Conservation (phyloP, 2,888 invertebrate genomes). For the Molorchus minor region DNA sequence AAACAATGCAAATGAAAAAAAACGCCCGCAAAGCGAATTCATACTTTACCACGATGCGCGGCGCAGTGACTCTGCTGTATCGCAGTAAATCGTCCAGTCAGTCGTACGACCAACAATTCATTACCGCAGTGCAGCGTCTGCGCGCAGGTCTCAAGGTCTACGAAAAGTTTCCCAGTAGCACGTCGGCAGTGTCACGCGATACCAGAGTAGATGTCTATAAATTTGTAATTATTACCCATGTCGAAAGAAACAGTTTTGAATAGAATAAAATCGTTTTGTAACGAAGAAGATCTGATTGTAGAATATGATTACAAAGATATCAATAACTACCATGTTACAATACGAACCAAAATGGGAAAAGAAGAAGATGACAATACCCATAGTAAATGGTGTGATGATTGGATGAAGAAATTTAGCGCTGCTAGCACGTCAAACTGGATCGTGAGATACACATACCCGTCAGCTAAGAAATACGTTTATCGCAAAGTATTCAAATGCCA, state of each 20-base stretch:
- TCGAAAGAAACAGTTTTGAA: neutral
- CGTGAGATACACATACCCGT: conserved; percentile 9
- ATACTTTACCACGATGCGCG: too few species aligned
- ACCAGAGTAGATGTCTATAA: neutral
- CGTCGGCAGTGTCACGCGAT: neutral
- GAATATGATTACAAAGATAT: conserved; percentile 1
- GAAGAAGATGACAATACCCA: neutral
- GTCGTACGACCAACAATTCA: too few species aligned
- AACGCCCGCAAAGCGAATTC: too few species aligned
- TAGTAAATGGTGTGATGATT: conserved; percentile 5
- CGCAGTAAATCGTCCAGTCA: too few species aligned
- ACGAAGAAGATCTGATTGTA: neutral
- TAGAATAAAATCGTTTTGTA: too few species aligned
- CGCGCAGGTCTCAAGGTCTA: neutral
- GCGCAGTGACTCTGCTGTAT: too few species aligned
- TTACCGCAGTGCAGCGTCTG: neutral
- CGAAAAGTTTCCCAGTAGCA: neutral
- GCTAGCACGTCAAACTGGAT: conserved; percentile 2
- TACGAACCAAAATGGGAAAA: conserved; percentile 3
- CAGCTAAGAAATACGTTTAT: conserved; percentile 6
- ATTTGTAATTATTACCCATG: neutral
- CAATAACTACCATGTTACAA: conserved; percentile 1
- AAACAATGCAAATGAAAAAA: too few species aligned
- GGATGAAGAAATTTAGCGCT: conserved; percentile 6
- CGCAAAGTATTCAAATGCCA: neutral